Conservation (phyloP, 2,113 vertebrate species). For the Puntigrus tetrazona region DNA sequence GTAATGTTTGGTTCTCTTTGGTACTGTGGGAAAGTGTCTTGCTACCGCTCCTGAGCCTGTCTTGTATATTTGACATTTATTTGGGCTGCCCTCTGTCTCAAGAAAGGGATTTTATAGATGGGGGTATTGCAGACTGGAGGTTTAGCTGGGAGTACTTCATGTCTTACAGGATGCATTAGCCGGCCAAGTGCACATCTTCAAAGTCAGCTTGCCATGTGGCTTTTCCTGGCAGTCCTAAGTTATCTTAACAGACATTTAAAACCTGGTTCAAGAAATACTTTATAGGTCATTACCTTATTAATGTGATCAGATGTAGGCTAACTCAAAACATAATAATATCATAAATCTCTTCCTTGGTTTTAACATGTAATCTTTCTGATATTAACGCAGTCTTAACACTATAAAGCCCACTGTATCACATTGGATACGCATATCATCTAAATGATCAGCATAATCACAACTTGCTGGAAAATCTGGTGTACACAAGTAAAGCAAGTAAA, state of each 20-base stretch:
- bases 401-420: neutral
- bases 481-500: neutral
- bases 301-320: neutral
- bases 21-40: slow-evolving; percentile 65
- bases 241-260: neutral
- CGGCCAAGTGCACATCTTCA: neutral
- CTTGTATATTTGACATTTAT: slow-evolving; percentile 59
- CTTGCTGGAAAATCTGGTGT: neutral
- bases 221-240: neutral
- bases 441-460: neutral
- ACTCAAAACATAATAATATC: neutral
- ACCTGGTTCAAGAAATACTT: neutral
- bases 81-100: slow-evolving; percentile 9
- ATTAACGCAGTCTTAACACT: neutral
- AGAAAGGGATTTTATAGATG: neutral
- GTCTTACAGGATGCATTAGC: slow-evolving; percentile 16
- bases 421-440: neutral
- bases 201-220: neutral
- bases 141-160: neutral
- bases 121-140: slow-evolving; percentile 3
- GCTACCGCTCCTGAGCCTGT: slow-evolving; percentile 32
- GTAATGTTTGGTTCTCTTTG: slow-evolving; percentile 64
- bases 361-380: neutral
- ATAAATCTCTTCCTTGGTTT: neutral
- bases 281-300: neutral